These are phyloP conservation scores for Chloroclysta siterata DNA, from an alignment of 2,888 invertebrate genomes.

Conservation along the genomic window DNA sequence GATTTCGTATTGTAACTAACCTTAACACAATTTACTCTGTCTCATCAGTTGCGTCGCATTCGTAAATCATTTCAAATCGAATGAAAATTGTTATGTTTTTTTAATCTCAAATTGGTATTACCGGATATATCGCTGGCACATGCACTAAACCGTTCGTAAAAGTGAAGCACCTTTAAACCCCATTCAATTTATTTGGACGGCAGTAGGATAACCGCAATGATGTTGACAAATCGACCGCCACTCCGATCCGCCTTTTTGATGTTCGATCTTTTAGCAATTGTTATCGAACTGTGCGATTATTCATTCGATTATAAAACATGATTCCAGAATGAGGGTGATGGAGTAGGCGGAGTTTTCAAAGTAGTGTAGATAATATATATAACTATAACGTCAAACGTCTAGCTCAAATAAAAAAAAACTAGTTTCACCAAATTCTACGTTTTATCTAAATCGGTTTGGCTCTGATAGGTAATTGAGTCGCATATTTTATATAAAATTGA, in stretches of 20 bases:
- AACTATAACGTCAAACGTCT: too few species aligned
- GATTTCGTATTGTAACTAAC: too few species aligned
- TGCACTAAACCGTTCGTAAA: constrained; percentile 26
- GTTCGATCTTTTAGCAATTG: constrained; percentile 71
- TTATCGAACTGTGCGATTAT: constrained; percentile 62
- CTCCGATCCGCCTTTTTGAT: constrained; percentile 74
- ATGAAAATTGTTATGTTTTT: too few species aligned
- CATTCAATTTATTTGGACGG: constrained; percentile 74
- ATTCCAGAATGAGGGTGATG: constrained; percentile 27
- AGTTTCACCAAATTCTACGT: not conserved
- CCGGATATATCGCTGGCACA: not conserved
- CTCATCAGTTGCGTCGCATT: too few species aligned
- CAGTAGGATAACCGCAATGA: constrained; percentile 69
- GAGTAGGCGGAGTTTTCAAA: constrained; percentile 14
- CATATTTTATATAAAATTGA: too few species aligned
- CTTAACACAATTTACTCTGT: too few species aligned
- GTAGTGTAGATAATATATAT: too few species aligned
- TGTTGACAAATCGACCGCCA: constrained; percentile 79
- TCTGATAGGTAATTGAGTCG: too few species aligned
- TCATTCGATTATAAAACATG: constrained; percentile 56
- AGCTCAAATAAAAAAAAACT: too few species aligned
- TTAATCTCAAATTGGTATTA: not conserved
- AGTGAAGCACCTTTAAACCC: constrained; percentile 58
- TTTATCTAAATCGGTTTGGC: too few species aligned
- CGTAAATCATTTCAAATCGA: too few species aligned